Evolutionary conservation across 2,888 invertebrate species (phyloP).

Genomic region (Branchellion lobata): DNA sequence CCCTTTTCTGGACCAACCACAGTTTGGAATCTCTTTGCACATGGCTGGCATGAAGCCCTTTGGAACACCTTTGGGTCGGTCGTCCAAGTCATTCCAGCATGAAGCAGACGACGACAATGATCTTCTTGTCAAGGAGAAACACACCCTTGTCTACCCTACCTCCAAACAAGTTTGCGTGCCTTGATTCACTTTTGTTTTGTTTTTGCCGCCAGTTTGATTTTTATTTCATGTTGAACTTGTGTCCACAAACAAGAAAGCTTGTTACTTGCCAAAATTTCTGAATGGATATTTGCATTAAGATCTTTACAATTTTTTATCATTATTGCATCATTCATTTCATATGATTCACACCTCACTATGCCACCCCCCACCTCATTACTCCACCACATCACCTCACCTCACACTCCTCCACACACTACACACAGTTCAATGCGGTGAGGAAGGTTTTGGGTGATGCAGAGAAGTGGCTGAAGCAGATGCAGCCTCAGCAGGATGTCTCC

Average conservation of each 20-base stretch:
- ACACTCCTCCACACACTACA: neutral
- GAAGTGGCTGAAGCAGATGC: slow-evolving; percentile 12
- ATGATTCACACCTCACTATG: too few relatives aligned
- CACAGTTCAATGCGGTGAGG: slow-evolving; percentile 12
- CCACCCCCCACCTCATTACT: too few relatives aligned
- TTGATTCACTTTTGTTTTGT: neutral
- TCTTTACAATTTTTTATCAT: too few relatives aligned
- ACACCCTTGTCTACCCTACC: slow-evolving; percentile 24
- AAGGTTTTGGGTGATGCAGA: neutral
- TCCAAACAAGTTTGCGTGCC: neutral
- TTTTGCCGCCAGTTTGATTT: neutral
- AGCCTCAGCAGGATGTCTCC: too few relatives aligned
- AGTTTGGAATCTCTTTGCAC: too few relatives aligned
- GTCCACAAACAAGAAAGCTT: too few relatives aligned
- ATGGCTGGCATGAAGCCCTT: neutral
- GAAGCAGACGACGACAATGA: slow-evolving; percentile 3
- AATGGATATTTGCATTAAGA: too few relatives aligned
- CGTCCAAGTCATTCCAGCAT: neutral
- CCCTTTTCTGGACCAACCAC: too few relatives aligned
- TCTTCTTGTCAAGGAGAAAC: slow-evolving; percentile 6
- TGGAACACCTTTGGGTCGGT: neutral
- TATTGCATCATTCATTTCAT: too few relatives aligned
- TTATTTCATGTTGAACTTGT: too few relatives aligned
- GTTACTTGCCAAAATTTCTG: too few relatives aligned
- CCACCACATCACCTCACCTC: too few relatives aligned